Conservation (phyloP, 2,888 invertebrate genomes). For the Athetis lepigone region DNA sequence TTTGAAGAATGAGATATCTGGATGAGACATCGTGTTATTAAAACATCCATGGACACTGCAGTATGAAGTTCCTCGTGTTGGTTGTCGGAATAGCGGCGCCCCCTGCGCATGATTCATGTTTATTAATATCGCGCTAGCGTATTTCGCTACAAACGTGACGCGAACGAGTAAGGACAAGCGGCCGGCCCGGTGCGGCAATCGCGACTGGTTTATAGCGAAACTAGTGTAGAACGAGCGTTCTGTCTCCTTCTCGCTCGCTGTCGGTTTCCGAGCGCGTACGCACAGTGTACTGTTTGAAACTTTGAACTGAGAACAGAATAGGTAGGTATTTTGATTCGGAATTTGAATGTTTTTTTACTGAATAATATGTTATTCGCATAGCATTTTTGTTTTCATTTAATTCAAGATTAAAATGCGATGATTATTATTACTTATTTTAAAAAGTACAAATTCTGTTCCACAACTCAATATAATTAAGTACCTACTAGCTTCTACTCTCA, state of each 20-base stretch:
- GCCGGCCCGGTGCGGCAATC: slow-evolving; percentile 22
- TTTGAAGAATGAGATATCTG: slow-evolving; percentile 31
- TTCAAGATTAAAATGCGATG: too few species aligned
- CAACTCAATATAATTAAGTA: too few species aligned
- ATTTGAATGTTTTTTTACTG: neutral
- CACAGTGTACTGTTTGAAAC: neutral
- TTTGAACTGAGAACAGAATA: neutral
- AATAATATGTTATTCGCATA: too few species aligned
- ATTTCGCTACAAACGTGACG: neutral
- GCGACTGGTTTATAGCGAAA: slow-evolving; percentile 39
- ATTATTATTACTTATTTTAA: too few species aligned
- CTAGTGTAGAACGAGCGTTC: slow-evolving; percentile 18
- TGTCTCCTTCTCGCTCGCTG: slow-evolving; percentile 16
- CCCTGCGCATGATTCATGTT: slow-evolving; percentile 5
- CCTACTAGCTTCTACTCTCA: too few species aligned
- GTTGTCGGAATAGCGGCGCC: neutral
- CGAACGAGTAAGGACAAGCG: neutral
- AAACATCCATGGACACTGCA: slow-evolving; percentile 34
- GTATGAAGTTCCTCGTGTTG: slow-evolving; percentile 21
- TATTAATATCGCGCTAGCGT: neutral
- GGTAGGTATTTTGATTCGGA: too few species aligned
- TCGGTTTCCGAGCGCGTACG: too few species aligned
- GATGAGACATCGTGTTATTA: slow-evolving; percentile 16
- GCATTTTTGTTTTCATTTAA: too few species aligned
- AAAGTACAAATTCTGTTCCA: too few species aligned